These are phyloP conservation scores for Temnothorax curvispinosus DNA, from an alignment of 1,140 invertebrate species.

Conservation along the genomic window DNA sequence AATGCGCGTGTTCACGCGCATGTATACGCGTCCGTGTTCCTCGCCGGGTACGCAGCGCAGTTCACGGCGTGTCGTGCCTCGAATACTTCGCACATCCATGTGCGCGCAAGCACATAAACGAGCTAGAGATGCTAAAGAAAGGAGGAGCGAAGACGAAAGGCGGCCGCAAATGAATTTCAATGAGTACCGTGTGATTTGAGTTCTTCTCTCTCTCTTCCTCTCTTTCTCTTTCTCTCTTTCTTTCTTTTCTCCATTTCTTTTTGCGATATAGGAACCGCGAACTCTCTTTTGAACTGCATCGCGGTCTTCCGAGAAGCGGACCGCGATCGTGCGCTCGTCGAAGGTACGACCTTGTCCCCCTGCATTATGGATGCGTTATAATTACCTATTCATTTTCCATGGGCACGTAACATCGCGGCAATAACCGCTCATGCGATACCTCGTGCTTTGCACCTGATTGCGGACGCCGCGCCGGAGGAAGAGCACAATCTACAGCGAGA, in stretches of 20 bases:
- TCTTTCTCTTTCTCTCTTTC: not conserved
- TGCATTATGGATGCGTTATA: constrained; percentile 79
- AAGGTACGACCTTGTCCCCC: constrained; percentile 61
- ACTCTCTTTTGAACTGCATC: not conserved
- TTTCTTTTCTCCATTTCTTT: not conserved
- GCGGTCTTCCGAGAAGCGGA: constrained; percentile 53
- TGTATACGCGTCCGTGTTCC: constrained; percentile 26
- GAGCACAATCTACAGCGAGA: constrained; percentile 2
- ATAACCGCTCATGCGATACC: constrained; percentile 70
- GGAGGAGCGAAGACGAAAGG: not conserved
- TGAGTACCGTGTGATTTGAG: constrained; percentile 2
- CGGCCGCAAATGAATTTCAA: constrained; percentile 61
- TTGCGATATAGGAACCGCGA: not conserved
- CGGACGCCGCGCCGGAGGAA: constrained; percentile 61
- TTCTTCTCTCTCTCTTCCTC: not conserved
- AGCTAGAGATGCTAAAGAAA: not conserved
- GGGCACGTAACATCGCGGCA: constrained; percentile 78
- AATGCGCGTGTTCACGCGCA: constrained; percentile 1
- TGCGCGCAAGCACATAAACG: constrained; percentile 11
- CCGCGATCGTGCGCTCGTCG: constrained; percentile 29
- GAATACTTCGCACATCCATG: constrained; percentile 40
- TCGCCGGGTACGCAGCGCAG: not conserved
- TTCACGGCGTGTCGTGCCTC: constrained; percentile 36
- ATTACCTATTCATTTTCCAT: constrained; percentile 82
- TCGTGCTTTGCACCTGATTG: constrained; percentile 78